Base-by-base conservation (phyloP, 2,797 vertebrate genomes). In the Siniperca undulata region DNA sequence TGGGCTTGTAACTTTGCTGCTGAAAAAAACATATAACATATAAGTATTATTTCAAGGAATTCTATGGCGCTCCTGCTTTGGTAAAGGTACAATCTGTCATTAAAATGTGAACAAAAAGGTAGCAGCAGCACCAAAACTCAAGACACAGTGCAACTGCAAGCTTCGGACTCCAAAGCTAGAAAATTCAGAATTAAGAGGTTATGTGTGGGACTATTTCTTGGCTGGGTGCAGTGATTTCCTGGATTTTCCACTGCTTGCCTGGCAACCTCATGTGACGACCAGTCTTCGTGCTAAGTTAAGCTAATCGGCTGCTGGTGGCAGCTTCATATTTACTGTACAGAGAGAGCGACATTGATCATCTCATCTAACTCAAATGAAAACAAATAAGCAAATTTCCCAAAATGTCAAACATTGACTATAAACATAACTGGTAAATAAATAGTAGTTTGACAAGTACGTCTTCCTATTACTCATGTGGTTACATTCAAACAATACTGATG, bases 1-100 rank as follows among this genome's bases (percentile, higher is more conserved):
- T n/a, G 1, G 60, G 27, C 76, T 67, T 46, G 42, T 53, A 77
- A 81, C 67, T 74, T 83, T 36, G 7, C 59, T 59, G 44, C 10
- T 16, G 20, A 69, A 50, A 72, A 77, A 75, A n/a, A 58, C 22
- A 68, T 30, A 30, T 30, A 30, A 30, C 27, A 30, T 30, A 30
- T 3, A 58, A 48, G 67, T 78, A 38, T 73, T 69, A 58, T 80
- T 86, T 82, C 34, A 74, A 70, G 50, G 36, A 34, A 27, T 82
- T 59, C 81, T 16, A 58, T 36, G 36, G 50, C 34, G 30, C 62
- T 60, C 67, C 11, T 12, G 42, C 50, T 76, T 67, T 42, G 12
- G 68, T 55, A 48, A 70, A 74, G 40, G 64, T 50, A 67, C 13
- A 76, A 5, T 42, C 22, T 4, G 0, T 73, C 53, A 13, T 75